These are phyloP conservation scores for Aurelia sp. DNA, from an alignment of 30 jellyfish, hydroid and myxozoan genomes.

Conservation along the genomic window DNA sequence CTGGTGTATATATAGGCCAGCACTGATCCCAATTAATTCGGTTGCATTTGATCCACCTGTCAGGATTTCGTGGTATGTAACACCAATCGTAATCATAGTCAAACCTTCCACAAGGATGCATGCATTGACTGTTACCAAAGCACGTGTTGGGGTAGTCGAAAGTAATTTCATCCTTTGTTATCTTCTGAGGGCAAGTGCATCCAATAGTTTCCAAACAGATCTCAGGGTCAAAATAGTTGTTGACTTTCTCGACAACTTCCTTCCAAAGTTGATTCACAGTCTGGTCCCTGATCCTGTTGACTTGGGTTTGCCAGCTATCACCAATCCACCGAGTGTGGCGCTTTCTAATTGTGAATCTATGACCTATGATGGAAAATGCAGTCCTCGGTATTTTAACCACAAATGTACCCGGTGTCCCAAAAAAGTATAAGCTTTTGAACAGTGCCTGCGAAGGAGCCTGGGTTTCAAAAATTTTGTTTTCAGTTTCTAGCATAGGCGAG, in stretches of 20 bases:
- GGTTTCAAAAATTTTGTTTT: no score
- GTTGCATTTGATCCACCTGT: not conserved
- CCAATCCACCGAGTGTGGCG: no score
- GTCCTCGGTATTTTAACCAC: no score
- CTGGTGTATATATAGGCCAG: slow-evolving; percentile 3
- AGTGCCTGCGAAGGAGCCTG: no score
- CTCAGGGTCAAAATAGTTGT: slow-evolving; percentile 19
- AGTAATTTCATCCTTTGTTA: not conserved
- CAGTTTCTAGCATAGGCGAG: no score
- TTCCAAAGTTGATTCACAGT: slow-evolving; percentile 13
- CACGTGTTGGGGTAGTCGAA: slow-evolving; percentile 10
- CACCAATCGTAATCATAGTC: slow-evolving; percentile 31
- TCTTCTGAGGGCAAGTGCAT: slow-evolving; percentile 16
- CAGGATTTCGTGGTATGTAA: slow-evolving; percentile 1
- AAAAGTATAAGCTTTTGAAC: no score
- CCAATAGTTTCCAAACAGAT: slow-evolving; percentile 4
- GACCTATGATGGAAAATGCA: no score
- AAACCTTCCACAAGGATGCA: slow-evolving; percentile 13
- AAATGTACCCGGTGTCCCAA: no score
- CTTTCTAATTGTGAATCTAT: no score
- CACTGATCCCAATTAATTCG: not conserved
- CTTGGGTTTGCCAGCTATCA: not conserved
- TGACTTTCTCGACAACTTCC: slow-evolving; percentile 31
- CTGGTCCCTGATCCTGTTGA: slow-evolving; percentile 2
- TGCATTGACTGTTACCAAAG: slow-evolving; percentile 18